Percentiles rank a stretch among this genome's conserved stretches.
These are phyloP conservation scores for Spermophilus dauricus DNA, from an alignment of 2,113 vertebrate genomes.

Conservation along the genomic window DNA sequence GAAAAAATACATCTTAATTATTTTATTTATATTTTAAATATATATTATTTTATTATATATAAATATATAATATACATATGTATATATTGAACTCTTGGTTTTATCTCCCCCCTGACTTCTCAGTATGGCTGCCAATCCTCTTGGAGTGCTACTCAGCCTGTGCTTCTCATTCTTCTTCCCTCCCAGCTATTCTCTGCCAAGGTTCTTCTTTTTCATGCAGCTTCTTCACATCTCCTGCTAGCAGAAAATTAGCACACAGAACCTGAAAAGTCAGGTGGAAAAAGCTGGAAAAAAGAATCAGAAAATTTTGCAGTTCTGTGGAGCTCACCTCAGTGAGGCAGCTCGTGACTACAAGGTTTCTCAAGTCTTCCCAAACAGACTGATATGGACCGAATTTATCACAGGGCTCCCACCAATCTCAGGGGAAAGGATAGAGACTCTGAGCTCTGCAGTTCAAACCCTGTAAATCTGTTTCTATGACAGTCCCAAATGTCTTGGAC, in stretches of 20 bases:
- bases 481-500: not conserved
- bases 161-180: not conserved
- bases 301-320: not conserved
- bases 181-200: not conserved
- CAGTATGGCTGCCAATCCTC: not conserved
- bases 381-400: not conserved
- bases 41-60: too few relatives aligned
- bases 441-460: not conserved
- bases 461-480: not conserved
- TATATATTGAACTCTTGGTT: not conserved
- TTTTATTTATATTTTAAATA: too few relatives aligned
- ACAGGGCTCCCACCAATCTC: not conserved
- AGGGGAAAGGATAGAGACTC: not conserved
- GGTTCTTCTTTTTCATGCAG: not conserved
- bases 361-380: not conserved
- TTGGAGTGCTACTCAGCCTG: not conserved
- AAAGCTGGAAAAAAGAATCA: not conserved
- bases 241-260: not conserved
- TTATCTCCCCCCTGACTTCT: constrained; percentile 32
- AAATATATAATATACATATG: not conserved
- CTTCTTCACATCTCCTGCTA: not conserved
- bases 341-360: fast-evolving
- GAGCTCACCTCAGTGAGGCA: not conserved
- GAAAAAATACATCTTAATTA: not conserved
- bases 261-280: not conserved